phyloP scores from a whole-genome alignment of 2,888 invertebrate species.

The Drosophila colorata region DNA sequence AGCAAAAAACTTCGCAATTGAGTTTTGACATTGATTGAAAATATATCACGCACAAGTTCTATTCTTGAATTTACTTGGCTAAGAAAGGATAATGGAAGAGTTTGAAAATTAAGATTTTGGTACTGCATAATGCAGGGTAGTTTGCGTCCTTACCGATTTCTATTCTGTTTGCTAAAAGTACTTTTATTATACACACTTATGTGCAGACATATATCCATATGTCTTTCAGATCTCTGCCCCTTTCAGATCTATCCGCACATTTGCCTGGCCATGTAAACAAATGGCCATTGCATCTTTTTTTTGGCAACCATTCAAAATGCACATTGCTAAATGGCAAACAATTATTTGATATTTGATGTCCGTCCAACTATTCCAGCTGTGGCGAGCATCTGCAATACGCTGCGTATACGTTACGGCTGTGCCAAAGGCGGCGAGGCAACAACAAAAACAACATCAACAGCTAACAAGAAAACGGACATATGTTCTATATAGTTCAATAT shows the following conservation, averaged over 20 bases:
- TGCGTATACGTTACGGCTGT: constrained; percentile 59
- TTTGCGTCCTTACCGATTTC: background rate
- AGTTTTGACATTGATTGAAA: too few relatives aligned
- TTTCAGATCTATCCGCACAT: background rate
- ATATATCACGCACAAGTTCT: too few relatives aligned
- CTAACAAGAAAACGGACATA: constrained; percentile 10
- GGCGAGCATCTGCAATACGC: constrained; percentile 29
- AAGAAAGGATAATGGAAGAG: too few relatives aligned
- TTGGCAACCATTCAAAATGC: constrained; percentile 67
- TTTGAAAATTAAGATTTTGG: too few relatives aligned
- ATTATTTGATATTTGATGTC: constrained; percentile 67
- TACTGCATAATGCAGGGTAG: background rate
- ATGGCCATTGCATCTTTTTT: constrained; percentile 41
- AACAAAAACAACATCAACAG: constrained; percentile 6
- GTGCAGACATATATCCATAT: constrained; percentile 10
- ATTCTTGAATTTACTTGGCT: too few relatives aligned
- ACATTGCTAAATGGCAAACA: constrained; percentile 62
- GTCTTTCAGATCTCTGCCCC: constrained; percentile 18
- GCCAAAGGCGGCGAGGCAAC: constrained; percentile 17
- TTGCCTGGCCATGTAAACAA: constrained; percentile 36
- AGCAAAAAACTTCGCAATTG: too few relatives aligned
- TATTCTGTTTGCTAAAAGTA: background rate
- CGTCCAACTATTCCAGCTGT: constrained; percentile 24
- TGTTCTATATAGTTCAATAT: background rate
- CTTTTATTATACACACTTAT: constrained; percentile 1